Conservation (phyloP, 2,113 vertebrate species). For the Oophaga pumilio region DNA sequence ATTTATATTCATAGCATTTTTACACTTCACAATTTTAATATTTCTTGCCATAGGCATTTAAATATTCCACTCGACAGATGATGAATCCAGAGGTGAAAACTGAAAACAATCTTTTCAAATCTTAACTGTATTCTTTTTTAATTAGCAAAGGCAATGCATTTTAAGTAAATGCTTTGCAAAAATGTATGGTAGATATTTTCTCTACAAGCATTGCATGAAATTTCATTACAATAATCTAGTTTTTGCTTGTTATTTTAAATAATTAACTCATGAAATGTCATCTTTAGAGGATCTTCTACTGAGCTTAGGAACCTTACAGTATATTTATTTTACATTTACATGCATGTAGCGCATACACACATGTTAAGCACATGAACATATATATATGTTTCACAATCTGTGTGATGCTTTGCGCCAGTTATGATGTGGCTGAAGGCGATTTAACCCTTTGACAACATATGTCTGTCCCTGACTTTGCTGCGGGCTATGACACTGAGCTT, state of each 20-base stretch:
- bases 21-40: conserved; percentile 58
- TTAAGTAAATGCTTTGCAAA: background rate
- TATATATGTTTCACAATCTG: too few relatives aligned
- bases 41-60: conserved; percentile 54
- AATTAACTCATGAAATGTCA: background rate
- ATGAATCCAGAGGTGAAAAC: conserved; percentile 42
- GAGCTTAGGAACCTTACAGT: background rate
- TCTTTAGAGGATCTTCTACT: background rate
- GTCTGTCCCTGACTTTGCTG: too few relatives aligned
- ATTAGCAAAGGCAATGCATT: conserved; percentile 35
- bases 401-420: too few relatives aligned
- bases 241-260: background rate
- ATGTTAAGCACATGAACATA: too few relatives aligned
- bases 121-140: conserved; percentile 39
- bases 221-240: background rate
- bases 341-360: too few relatives aligned
- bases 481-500: too few relatives aligned
- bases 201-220: conserved; percentile 29
- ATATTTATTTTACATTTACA: too few relatives aligned
- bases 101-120: conserved; percentile 50
- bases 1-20: conserved; percentile 60
- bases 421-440: too few relatives aligned
- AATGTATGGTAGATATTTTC: background rate
- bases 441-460: too few relatives aligned
- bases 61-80: conserved; percentile 41